A percentile compares a stretch with the other conserved stretches of the same genome.
Conservation (phyloP, 2,113 vertebrate species). For the Melanerpes aurifrons region DNA sequence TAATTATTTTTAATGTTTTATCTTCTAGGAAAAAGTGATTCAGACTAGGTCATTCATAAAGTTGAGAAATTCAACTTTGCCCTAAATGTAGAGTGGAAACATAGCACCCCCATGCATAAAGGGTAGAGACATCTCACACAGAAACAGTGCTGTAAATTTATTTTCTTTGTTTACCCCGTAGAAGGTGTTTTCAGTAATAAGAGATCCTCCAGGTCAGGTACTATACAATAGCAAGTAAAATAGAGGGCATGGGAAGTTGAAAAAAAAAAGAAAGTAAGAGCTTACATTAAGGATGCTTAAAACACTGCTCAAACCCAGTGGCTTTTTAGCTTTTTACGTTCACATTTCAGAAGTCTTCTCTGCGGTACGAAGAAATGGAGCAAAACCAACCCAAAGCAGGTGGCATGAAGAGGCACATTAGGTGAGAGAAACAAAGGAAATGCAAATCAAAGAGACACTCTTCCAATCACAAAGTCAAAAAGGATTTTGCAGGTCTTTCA, state of each 20-base stretch:
- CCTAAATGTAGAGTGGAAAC: not conserved
- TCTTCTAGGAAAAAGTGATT: not conserved
- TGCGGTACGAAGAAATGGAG: not conserved
- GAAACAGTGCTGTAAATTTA: slow-evolving; percentile 53
- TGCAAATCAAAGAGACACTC: not conserved
- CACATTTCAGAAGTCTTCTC: slow-evolving; percentile 10
- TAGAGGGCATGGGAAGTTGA: slow-evolving; percentile 3
- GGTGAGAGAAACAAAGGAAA: not conserved
- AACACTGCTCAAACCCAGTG: not conserved
- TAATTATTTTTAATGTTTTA: too few species aligned
- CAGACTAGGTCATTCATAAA: not conserved
- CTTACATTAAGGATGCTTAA: not conserved
- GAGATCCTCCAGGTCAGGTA: not conserved
- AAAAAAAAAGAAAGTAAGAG: not conserved
- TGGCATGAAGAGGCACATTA: slow-evolving; percentile 12
- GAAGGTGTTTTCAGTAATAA: slow-evolving; percentile 28
- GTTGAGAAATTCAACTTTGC: not conserved
- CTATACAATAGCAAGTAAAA: slow-evolving; percentile 31
- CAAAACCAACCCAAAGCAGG: slow-evolving; percentile 8
- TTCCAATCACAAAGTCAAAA: not conserved
- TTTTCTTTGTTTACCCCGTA: slow-evolving; percentile 35
- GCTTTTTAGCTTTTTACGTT: slow-evolving; percentile 19
- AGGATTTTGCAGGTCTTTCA: not conserved
- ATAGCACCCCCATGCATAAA: slow-evolving; percentile 11
- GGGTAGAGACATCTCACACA: slow-evolving; percentile 51